Conservation (phyloP, 2,888 invertebrate species). For the Bugulina stolonifera region DNA sequence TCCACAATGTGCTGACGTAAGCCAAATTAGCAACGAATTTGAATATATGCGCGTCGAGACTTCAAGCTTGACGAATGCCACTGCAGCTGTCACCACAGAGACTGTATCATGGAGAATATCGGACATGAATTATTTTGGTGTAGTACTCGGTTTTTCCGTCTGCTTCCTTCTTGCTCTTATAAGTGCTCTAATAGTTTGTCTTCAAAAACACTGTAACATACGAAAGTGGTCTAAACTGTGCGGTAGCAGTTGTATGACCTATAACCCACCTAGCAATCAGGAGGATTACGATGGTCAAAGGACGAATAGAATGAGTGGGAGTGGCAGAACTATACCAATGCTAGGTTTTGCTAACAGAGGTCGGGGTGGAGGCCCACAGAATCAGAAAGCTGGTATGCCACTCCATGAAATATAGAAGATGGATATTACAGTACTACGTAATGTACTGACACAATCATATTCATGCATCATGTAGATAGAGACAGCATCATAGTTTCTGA, state of each 20-base stretch:
- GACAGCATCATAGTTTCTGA: too few relatives aligned
- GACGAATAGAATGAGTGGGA: not conserved
- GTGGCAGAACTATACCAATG: not conserved
- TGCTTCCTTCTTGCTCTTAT: slow-evolving; percentile 6
- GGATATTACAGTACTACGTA: too few relatives aligned
- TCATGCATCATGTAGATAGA: too few relatives aligned
- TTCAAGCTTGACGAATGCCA: too few relatives aligned
- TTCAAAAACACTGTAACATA: not conserved
- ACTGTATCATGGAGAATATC: not conserved
- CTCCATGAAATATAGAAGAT: too few relatives aligned
- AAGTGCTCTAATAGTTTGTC: slow-evolving; percentile 5
- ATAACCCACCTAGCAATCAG: not conserved
- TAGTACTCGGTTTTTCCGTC: slow-evolving; percentile 1
- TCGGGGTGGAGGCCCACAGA: not conserved
- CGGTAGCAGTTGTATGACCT: not conserved
- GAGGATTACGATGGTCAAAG: not conserved
- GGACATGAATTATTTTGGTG: slow-evolving; percentile 16
- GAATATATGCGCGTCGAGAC: too few relatives aligned
- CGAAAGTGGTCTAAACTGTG: not conserved
- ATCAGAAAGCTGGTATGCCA: too few relatives aligned
- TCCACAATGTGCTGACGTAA: not conserved
- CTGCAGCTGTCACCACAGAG: not conserved
- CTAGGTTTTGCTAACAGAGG: not conserved
- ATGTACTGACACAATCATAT: too few relatives aligned
- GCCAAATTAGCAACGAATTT: not conserved